Conservation (phyloP, 1,140 invertebrate genomes). For the Euschistus heros region DNA sequence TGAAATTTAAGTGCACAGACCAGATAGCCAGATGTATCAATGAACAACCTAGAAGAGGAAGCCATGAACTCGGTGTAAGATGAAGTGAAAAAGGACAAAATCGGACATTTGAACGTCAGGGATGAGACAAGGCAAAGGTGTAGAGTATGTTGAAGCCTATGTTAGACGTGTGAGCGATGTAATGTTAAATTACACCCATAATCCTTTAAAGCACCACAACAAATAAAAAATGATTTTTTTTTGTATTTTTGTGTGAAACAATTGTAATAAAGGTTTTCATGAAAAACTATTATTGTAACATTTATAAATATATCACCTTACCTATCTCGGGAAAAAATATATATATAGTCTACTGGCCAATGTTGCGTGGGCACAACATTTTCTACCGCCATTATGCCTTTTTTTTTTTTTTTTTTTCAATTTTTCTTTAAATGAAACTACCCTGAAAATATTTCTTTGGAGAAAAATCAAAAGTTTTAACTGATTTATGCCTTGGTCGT, state of each 20-base stretch:
- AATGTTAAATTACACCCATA: too few relatives aligned
- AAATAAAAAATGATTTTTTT: not conserved
- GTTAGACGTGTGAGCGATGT: conserved; percentile 11
- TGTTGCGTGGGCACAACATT: too few relatives aligned
- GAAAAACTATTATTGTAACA: too few relatives aligned
- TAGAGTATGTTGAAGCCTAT: not conserved
- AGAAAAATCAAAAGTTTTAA: too few relatives aligned
- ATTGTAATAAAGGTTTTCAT: conserved; percentile 10
- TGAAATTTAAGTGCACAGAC: conserved; percentile 2
- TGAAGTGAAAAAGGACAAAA: conserved; percentile 8
- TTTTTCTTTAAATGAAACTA: too few relatives aligned
- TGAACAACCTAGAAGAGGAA: not conserved
- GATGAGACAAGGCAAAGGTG: conserved; percentile 13
- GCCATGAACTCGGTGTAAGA: conserved; percentile 1
- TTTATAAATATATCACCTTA: too few relatives aligned
- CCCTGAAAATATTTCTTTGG: too few relatives aligned
- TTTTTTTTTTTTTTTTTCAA: too few relatives aligned
- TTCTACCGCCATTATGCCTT: too few relatives aligned
- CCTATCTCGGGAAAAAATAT: too few relatives aligned
- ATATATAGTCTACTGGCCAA: too few relatives aligned
- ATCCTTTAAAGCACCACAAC: conserved; percentile 1
- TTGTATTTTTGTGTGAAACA: not conserved
- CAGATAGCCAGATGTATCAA: not conserved
- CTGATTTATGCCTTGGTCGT: too few relatives aligned
- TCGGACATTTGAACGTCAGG: conserved; percentile 11